phyloP scores from a whole-genome alignment of 2,113 vertebrate genomes.

The Bettongia penicillata region DNA sequence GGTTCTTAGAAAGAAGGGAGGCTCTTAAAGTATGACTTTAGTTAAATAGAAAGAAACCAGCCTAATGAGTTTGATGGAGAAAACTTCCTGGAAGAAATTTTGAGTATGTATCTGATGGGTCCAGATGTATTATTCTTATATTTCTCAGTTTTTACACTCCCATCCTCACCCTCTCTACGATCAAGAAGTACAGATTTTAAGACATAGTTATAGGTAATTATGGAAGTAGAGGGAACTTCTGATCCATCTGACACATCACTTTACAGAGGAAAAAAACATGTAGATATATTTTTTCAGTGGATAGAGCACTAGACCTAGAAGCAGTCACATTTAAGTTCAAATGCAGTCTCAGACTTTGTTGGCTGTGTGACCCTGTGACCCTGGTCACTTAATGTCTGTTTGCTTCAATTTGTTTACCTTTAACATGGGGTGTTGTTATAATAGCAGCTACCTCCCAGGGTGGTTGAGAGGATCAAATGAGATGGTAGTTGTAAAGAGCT shows the following conservation, averaged over 20 bases:
- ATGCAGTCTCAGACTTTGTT: neutral
- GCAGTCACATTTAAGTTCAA: neutral
- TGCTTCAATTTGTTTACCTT: neutral
- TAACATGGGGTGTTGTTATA: neutral
- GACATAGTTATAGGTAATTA: neutral
- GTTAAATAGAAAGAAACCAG: neutral
- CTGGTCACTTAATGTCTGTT: neutral
- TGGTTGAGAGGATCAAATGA: neutral
- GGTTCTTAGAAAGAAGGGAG: neutral
- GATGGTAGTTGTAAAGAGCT: neutral
- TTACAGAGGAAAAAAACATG: neutral
- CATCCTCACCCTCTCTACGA: neutral
- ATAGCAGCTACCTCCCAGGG: neutral
- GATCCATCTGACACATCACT: neutral
- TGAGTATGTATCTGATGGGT: neutral
- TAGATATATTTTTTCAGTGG: neutral
- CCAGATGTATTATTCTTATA: neutral
- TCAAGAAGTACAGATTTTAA: neutral
- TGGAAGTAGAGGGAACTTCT: neutral
- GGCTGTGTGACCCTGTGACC: neutral
- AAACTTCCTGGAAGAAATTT: neutral
- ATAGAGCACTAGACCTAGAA: neutral
- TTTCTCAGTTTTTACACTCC: neutral
- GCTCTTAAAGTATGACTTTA: neutral
- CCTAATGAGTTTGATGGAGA: neutral